Evolutionary conservation across 1,140 invertebrate genomes (phyloP), one percentile per base, ranked within the genome.

Genomic region (Pararge aegeria): DNA sequence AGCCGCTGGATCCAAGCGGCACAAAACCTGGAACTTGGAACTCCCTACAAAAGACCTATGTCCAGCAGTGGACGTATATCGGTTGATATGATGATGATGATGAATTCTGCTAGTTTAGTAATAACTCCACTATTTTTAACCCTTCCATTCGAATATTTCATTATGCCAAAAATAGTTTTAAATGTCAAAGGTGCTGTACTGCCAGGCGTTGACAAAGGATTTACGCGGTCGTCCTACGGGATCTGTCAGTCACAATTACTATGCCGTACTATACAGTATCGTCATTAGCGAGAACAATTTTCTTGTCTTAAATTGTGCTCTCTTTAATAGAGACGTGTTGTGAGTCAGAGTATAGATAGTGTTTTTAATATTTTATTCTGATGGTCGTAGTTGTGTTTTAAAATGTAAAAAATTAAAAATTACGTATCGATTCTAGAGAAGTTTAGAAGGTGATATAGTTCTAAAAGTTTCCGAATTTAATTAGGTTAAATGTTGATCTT

Each of bases 221-320:
- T 37, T 20, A 27, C 16, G 40, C 30, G n/a, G n/a, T 37, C 54
- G 68, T 67, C 70, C 64, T 73, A 70, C 68, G 64, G 70, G 69
- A 59, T 42, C 56, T 58, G 63, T 55, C 67, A 73, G 63, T 74
- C 60, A 59, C 64, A 72, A 75, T 75, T 65, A 73, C 62, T 50
- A 18, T 48, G 61, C 49, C 70, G 64, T 55, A 55, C 44, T 52
- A 56, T 29, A 44, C 49, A 57, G 54, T 56, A 56, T 19, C 55
- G 50, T 50, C 38, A 55, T 53, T 61, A 66, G 54, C 52, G 19
- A 53, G 5, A 37, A 29, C 29, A 56, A 57, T 66, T 61, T 48
- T 49, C 46, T 49, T 49, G 15, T 29, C 24, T 50, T 51, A 58
- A 51, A 58, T 58, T 58, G 48, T 19, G 10, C 30, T 42, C 29